A percentile compares a stretch with the other conserved stretches of the same genome.
Conservation (phyloP, 2,888 invertebrate species). For the Dasypolia templi region DNA sequence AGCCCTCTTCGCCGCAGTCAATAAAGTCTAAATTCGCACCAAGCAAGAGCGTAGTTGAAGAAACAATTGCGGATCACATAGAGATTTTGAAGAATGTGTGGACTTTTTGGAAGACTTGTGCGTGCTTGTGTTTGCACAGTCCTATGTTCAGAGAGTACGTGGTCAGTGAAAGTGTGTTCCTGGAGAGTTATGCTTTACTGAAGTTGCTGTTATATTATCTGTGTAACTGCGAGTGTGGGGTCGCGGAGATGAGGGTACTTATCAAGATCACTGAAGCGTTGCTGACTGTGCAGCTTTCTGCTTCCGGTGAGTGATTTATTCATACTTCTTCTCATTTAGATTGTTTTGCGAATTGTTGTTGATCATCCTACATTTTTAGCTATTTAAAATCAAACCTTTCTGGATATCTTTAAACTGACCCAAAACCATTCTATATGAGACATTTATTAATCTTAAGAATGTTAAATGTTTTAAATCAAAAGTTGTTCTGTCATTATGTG, state of each 20-base stretch:
- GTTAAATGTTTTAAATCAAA: background rate
- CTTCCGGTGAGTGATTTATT: slow-evolving; percentile 77
- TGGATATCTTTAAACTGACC: too few relatives aligned
- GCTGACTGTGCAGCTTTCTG: slow-evolving; percentile 85
- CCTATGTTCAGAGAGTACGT: slow-evolving; percentile 88
- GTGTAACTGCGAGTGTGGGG: slow-evolving; percentile 69
- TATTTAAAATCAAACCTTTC: too few relatives aligned
- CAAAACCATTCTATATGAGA: too few relatives aligned
- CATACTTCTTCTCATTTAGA: background rate
- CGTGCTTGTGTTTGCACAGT: slow-evolving; percentile 89
- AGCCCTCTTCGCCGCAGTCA: slow-evolving; percentile 68
- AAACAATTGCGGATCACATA: slow-evolving; percentile 73
- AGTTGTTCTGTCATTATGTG: background rate
- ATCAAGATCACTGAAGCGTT: slow-evolving; percentile 84
- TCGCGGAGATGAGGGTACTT: slow-evolving; percentile 76
- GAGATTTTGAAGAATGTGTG: slow-evolving; percentile 83
- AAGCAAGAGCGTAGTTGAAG: slow-evolving; percentile 68
- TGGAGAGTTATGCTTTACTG: slow-evolving; percentile 83
- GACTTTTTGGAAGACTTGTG: slow-evolving; percentile 89
- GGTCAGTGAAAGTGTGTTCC: slow-evolving; percentile 79
- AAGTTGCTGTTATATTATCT: slow-evolving; percentile 79
- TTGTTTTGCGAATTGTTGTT: too few relatives aligned
- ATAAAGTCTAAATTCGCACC: slow-evolving; percentile 66
- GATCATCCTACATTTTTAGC: too few relatives aligned
- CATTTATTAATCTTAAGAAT: background rate